These are phyloP conservation scores for Scylla paramamosain DNA, from an alignment of 1,140 invertebrate genomes.

Conservation along the genomic window DNA sequence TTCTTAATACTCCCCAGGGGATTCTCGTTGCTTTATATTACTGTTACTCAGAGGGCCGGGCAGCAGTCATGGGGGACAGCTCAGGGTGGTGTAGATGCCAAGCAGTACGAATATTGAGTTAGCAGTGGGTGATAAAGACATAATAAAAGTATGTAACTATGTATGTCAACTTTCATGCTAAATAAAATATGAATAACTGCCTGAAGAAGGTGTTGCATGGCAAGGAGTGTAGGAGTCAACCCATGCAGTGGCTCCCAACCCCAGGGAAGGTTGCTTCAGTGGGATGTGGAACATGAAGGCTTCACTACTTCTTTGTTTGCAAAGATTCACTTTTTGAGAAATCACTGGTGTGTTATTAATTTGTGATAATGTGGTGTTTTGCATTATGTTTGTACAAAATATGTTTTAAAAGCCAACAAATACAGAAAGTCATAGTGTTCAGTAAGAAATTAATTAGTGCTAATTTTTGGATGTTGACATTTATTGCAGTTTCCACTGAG, in stretches of 20 bases:
- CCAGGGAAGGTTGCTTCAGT: background rate
- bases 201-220: background rate
- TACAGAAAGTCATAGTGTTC: background rate
- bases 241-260: background rate
- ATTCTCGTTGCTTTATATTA: conserved; percentile 6
- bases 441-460: no score
- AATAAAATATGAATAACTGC: background rate
- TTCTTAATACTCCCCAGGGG: conserved; percentile 11
- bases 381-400: background rate
- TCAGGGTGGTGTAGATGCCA: conserved; percentile 17
- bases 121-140: conserved; percentile 6
- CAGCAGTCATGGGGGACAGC: background rate
- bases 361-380: background rate
- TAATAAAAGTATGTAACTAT: background rate
- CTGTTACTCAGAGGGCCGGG: background rate
- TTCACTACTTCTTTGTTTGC: background rate
- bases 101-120: background rate
- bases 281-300: no score
- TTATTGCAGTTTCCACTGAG: no score
- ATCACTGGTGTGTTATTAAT: background rate
- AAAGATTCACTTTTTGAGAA: background rate
- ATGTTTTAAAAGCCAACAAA: background rate
- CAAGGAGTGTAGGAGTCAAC: background rate
- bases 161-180: background rate
- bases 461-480: no score